These are phyloP conservation scores for Gymnoscelis rufifasciata DNA, from an alignment of 2,888 invertebrate genomes.

Conservation along the genomic window DNA sequence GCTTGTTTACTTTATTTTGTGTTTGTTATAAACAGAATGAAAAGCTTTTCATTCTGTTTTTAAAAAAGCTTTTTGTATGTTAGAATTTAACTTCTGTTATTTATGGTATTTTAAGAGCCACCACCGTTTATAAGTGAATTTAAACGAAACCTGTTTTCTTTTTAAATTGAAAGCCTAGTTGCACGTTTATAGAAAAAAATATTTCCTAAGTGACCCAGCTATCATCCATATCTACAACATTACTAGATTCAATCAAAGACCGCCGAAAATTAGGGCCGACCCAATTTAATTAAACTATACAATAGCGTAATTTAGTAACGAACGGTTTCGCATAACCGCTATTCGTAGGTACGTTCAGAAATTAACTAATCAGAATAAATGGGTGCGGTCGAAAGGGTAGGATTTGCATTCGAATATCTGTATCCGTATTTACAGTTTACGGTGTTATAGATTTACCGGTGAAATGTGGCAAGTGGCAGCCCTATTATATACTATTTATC, in stretches of 20 bases:
- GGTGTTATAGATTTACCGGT: slow-evolving; percentile 13
- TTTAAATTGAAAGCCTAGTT: too few relatives aligned
- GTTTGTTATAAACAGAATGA: too few relatives aligned
- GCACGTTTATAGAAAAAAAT: too few relatives aligned
- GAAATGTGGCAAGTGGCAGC: background rate
- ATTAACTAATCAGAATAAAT: slow-evolving; percentile 39
- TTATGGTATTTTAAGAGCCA: too few relatives aligned
- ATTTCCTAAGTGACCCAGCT: slow-evolving; percentile 3
- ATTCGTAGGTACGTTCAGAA: slow-evolving; percentile 24
- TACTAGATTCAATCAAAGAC: slow-evolving; percentile 23
- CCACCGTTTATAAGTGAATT: too few relatives aligned
- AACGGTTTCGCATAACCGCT: slow-evolving; percentile 18
- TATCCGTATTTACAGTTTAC: background rate
- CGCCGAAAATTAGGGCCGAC: slow-evolving; percentile 24
- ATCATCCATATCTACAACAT: background rate
- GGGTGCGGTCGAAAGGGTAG: slow-evolving; percentile 26
- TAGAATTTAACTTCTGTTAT: too few relatives aligned
- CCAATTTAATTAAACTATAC: slow-evolving; percentile 37
- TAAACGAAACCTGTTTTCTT: too few relatives aligned
- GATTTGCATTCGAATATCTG: slow-evolving; percentile 32
- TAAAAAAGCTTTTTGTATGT: too few relatives aligned
- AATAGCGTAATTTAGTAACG: slow-evolving; percentile 34
- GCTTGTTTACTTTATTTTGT: too few relatives aligned
- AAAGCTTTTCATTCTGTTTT: too few relatives aligned
- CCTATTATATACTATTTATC: background rate